Evolutionary conservation across 1,140 invertebrate species (phyloP).

Genomic region (Drosophila murphyi): DNA sequence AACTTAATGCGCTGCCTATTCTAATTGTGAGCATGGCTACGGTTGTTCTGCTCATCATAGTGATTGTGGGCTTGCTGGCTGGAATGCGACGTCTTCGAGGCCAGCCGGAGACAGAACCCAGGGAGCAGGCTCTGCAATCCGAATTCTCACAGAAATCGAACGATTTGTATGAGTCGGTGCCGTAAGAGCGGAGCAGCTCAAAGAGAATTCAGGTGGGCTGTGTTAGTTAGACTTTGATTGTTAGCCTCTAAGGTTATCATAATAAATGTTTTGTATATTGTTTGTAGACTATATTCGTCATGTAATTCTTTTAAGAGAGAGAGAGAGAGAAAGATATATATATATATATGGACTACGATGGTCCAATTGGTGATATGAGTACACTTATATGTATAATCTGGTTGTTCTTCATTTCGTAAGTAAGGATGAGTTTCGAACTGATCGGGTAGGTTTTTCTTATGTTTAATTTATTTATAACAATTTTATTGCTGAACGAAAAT

Average conservation of each 20-base stretch:
- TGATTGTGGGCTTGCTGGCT: constrained; percentile 50
- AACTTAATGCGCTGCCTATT: constrained; percentile 62
- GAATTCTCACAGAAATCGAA: constrained; percentile 64
- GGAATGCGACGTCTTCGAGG: constrained; percentile 24
- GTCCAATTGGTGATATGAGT: not conserved
- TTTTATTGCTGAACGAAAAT: constrained; percentile 5
- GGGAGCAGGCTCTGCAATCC: constrained; percentile 53
- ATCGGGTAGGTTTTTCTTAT: constrained; percentile 7
- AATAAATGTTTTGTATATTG: constrained; percentile 52
- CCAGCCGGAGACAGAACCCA: constrained; percentile 11
- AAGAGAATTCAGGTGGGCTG: constrained; percentile 32
- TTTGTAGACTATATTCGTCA: constrained; percentile 1
- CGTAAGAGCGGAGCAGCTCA: constrained; percentile 22
- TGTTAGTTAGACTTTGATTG: constrained; percentile 59
- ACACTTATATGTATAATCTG: not conserved
- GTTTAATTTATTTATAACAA: constrained; percentile 7
- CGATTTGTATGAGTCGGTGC: constrained; percentile 67
- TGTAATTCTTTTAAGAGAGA: not conserved
- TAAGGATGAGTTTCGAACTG: not conserved
- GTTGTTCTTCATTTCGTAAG: not conserved
- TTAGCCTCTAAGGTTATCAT: constrained; percentile 31
- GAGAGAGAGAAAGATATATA: no score
- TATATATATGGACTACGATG: not conserved
- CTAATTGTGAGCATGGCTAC: constrained; percentile 63
- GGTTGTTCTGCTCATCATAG: constrained; percentile 45